Conservation (phyloP, 2,113 vertebrate species). For the Riparia riparia region DNA sequence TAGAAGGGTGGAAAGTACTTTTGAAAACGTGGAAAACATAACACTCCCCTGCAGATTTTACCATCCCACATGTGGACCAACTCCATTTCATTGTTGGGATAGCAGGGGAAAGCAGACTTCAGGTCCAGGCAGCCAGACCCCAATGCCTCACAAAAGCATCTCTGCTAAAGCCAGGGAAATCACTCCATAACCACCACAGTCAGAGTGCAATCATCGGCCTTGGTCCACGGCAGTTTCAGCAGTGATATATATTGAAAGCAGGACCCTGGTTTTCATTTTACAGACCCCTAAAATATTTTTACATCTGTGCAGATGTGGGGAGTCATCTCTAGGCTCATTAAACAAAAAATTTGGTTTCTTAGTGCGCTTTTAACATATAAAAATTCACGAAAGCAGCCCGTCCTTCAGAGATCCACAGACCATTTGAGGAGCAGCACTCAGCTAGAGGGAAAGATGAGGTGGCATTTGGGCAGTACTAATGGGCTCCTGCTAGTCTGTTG, state of each 20-base stretch:
- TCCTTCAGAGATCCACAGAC: background rate
- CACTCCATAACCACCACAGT: background rate
- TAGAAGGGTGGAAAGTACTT: background rate
- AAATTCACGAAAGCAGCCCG: background rate
- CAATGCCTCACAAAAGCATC: background rate
- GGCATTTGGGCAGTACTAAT: background rate
- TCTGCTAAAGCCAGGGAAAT: background rate
- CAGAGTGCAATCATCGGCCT: background rate
- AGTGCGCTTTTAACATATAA: background rate
- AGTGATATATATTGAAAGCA: background rate
- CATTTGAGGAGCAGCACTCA: background rate
- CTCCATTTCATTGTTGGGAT: background rate
- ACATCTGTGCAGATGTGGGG: background rate
- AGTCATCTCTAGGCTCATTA: background rate
- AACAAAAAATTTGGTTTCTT: background rate
- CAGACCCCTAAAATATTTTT: background rate
- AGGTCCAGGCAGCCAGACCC: background rate
- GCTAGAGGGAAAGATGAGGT: background rate
- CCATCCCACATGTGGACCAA: background rate
- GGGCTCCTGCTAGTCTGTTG: background rate
- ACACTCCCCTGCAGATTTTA: slow-evolving; percentile 4
- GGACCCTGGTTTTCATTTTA: background rate
- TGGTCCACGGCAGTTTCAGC: background rate
- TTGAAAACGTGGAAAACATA: background rate
- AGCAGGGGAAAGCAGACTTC: background rate